phyloP scores from a whole-genome alignment of 2,797 vertebrate genomes.

The Lerista edwardsae region DNA sequence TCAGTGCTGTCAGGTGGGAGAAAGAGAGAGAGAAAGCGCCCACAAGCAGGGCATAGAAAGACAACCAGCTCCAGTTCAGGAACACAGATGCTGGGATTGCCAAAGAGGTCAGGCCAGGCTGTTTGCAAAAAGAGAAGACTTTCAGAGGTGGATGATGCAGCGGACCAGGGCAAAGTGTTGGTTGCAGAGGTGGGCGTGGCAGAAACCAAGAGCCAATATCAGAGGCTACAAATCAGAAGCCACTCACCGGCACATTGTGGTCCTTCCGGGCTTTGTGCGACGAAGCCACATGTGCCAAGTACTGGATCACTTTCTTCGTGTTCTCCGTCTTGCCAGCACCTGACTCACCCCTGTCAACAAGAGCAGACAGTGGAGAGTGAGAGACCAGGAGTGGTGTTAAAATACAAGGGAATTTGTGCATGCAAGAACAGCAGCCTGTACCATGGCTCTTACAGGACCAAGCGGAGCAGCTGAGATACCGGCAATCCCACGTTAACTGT shows the following conservation, averaged over 20 bases:
- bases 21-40: background rate
- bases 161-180: background rate
- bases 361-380: background rate
- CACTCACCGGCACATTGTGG: slow-evolving; percentile 70
- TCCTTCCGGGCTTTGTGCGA: slow-evolving; percentile 86
- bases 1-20: background rate
- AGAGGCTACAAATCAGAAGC: background rate
- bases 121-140: background rate
- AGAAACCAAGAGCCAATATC: too few species aligned
- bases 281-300: slow-evolving; percentile 90
- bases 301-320: slow-evolving; percentile 96
- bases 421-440: background rate
- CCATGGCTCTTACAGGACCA: background rate
- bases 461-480: background rate
- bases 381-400: background rate
- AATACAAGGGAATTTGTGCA: background rate
- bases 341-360: slow-evolving; percentile 85
- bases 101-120: background rate
- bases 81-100: background rate
- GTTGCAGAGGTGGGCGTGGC: too few species aligned
- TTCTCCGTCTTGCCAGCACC: slow-evolving; percentile 94
- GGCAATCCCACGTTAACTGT: background rate
- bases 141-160: background rate
- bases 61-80: background rate
- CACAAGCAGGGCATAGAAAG: too few species aligned